Evolutionary conservation across 1,140 invertebrate species (phyloP), one percentile per base, ranked within the genome.

Genomic region (Zaprionus davidi): DNA sequence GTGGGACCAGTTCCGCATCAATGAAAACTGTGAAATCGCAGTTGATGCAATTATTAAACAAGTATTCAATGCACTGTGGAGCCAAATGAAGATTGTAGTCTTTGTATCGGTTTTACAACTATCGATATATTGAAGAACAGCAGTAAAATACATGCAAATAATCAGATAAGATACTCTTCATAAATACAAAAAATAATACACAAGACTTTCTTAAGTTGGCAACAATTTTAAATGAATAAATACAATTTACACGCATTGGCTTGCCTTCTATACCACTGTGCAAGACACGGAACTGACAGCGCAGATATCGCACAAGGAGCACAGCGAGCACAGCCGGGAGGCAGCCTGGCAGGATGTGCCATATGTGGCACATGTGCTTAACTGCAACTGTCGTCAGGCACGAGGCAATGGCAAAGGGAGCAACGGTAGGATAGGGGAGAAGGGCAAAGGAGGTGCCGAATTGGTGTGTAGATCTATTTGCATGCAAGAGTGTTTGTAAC

Each of bases 301-400:
- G 49, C 5, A 12, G 51, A 64, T 60, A 28, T 28, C 20, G 57
- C 34, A 41, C n/a, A 44, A 28, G 28, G 11, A 15, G 34, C 24
- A 51, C 17, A 9, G 34, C 2, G 3, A 24, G 1, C 24, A 46
- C 11, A 26, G 60, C 13, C 20, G 44, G 20, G 56, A 41, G 34
- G 56, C 46, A 62, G 46, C n/a, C 59, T 46, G 74, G 41, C 59
- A 58, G 57, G 55, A 77, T 76, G 65, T 57, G 74, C 70, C 82
- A 78, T 78, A 77, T 76, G 65, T 57, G 74, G 66, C 82, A 81
- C 82, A 85, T 85, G 82, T 85, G 81, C 74, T 81, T 78, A 85
- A 81, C 74, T 84, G 70, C 78, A 71, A 51, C 36, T 57, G 51
- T 71, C 34, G 34, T n/a, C 68, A 70, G 51, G 55, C 57, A 59